These are phyloP conservation scores for Chaetura pelagica DNA, from an alignment of 2,113 vertebrate genomes.

Conservation along the genomic window DNA sequence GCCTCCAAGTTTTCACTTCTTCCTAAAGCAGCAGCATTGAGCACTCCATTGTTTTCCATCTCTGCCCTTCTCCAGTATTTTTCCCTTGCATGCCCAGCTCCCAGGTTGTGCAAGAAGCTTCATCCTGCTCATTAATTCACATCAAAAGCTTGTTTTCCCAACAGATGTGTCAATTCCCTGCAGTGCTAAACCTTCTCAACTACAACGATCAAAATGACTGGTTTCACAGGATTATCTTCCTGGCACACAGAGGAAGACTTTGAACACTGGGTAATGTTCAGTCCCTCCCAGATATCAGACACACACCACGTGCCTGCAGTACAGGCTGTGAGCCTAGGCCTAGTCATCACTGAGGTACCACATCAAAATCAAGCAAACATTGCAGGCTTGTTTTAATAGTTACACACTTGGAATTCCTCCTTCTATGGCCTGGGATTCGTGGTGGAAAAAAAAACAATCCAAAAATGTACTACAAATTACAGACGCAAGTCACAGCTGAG, in stretches of 20 bases:
- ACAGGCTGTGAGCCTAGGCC: not conserved
- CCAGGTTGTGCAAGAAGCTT: slow-evolving; percentile 33
- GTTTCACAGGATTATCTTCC: not conserved
- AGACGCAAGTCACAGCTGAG: rapidly evolving
- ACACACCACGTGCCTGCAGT: rapidly evolving
- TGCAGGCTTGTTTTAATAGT: not conserved
- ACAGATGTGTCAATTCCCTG: slow-evolving; percentile 26
- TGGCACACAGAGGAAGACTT: not conserved
- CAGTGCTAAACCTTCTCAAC: slow-evolving; percentile 13
- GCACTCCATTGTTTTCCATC: not conserved
- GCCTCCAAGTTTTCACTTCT: not conserved
- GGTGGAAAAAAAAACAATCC: not conserved
- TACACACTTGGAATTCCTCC: not conserved
- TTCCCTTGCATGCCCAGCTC: slow-evolving; percentile 1
- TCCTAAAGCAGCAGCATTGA: not conserved
- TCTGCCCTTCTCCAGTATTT: not conserved
- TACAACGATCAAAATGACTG: not conserved
- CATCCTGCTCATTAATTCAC: slow-evolving; percentile 20
- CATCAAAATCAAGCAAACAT: not conserved
- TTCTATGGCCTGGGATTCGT: not conserved
- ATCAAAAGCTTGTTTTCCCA: slow-evolving; percentile 33
- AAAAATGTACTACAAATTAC: not conserved
- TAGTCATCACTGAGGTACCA: not conserved
- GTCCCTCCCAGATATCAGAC: not conserved
- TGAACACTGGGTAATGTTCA: not conserved